Evolutionary conservation across 2,113 vertebrate species (phyloP).

Genomic region (Bambusicola thoracicus): DNA sequence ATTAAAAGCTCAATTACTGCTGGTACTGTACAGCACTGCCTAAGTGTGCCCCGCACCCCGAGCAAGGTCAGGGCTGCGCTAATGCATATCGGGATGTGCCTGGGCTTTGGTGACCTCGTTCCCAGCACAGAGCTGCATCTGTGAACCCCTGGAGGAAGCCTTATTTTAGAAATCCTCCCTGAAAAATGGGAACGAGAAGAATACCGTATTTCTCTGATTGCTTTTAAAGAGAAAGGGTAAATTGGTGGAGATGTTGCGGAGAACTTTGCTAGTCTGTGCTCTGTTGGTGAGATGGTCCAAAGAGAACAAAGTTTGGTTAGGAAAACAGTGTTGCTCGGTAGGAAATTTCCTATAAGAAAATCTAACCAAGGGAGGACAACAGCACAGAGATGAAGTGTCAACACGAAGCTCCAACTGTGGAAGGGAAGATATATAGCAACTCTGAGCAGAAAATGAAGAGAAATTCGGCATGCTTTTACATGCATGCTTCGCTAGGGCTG

Average conservation of each 20-base stretch:
- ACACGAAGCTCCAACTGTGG: neutral
- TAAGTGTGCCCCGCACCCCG: neutral
- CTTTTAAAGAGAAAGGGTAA: neutral
- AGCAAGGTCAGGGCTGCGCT: constrained; percentile 9
- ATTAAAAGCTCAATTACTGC: neutral
- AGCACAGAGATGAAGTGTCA: constrained; percentile 14
- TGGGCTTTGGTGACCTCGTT: neutral
- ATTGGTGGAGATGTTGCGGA: neutral
- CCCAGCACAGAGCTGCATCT: neutral
- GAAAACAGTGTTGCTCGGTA: neutral
- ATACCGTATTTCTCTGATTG: neutral
- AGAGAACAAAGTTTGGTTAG: neutral
- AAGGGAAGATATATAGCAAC: constrained; percentile 1
- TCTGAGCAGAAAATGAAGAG: constrained; percentile 30
- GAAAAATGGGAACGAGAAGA: neutral
- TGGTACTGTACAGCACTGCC: neutral
- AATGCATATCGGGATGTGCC: neutral
- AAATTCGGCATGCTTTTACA: constrained; percentile 3
- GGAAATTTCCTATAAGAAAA: neutral
- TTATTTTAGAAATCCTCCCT: neutral
- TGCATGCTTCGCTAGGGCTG: neutral
- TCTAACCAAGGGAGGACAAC: neutral
- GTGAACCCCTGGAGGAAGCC: neutral
- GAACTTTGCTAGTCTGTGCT: neutral
- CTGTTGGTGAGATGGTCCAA: neutral